Evolutionary conservation across 2,888 invertebrate species (phyloP).

Genomic region (Perizoma flavofasciatum): DNA sequence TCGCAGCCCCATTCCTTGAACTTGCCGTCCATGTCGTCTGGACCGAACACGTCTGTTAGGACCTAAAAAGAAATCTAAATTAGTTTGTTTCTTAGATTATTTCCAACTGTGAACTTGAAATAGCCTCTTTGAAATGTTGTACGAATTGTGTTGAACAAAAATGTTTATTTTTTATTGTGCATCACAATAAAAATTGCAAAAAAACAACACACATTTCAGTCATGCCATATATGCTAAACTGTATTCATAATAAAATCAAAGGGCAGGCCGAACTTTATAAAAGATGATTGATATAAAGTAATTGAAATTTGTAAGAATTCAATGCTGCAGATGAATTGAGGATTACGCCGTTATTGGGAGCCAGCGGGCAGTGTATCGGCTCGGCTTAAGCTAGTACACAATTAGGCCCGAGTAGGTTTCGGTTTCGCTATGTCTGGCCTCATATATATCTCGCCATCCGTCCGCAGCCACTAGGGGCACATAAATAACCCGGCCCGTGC

Average conservation of each 20-base stretch:
- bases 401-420: conserved; percentile 76
- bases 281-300: too few relatives aligned
- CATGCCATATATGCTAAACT: too few relatives aligned
- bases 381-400: conserved; percentile 74
- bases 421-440: conserved; percentile 67
- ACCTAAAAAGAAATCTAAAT: conserved; percentile 74
- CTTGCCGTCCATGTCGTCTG: conserved; percentile 79
- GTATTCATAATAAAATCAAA: too few relatives aligned
- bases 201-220: too few relatives aligned
- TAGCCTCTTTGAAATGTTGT: too few relatives aligned
- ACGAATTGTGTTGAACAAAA: too few relatives aligned
- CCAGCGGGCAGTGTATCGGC: conserved; percentile 61
- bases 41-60: conserved; percentile 91
- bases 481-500: conserved; percentile 81
- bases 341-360: conserved; percentile 67
- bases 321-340: conserved; percentile 45
- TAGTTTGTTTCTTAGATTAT: not conserved
- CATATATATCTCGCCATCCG: conserved; percentile 80
- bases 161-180: too few relatives aligned
- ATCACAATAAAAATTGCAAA: too few relatives aligned
- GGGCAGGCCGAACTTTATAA: too few relatives aligned
- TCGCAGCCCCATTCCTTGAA: conserved; percentile 83
- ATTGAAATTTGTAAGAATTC: too few relatives aligned
- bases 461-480: conserved; percentile 81
- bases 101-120: not conserved